These are phyloP conservation scores for Myripristis jacobus DNA, from an alignment of 2,797 vertebrate genomes.

Conservation along the genomic window DNA sequence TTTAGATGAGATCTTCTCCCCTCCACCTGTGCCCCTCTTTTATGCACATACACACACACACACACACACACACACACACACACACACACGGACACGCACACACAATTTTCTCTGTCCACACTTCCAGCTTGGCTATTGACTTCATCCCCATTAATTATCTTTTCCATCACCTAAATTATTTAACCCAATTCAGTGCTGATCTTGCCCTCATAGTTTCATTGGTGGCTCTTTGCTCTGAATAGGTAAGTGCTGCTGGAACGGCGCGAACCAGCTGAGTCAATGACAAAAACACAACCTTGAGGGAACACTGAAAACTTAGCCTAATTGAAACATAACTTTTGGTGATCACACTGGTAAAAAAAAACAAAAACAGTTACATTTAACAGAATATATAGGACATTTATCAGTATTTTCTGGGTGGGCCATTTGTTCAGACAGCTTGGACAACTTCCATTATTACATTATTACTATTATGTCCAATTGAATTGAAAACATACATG, in stretches of 20 bases:
- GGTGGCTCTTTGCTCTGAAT: constrained; percentile 41
- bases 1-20: constrained; percentile 81
- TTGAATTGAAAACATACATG: not conserved
- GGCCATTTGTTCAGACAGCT: not conserved
- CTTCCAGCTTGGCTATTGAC: constrained; percentile 69
- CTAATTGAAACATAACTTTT: constrained; percentile 6
- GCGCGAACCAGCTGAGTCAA: constrained; percentile 40
- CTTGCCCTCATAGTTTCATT: constrained; percentile 64
- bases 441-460: no score
- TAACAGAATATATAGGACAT: not conserved
- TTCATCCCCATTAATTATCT: constrained; percentile 82
- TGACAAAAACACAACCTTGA: constrained; percentile 48
- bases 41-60: constrained; percentile 37
- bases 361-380: not conserved
- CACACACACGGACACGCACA: no score
- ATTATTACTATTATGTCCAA: no score
- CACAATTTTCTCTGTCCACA: constrained; percentile 46
- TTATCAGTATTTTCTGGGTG: not conserved
- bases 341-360: not conserved
- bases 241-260: constrained; percentile 49
- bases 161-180: constrained; percentile 84
- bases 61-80: constrained; percentile 18
- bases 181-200: constrained; percentile 77
- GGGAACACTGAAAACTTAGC: constrained; percentile 30
- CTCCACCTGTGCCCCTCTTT: constrained; percentile 77